Evolutionary conservation across 2,888 invertebrate genomes (phyloP), one percentile per base, ranked within the genome.

Genomic region (Trachelus stipa): DNA sequence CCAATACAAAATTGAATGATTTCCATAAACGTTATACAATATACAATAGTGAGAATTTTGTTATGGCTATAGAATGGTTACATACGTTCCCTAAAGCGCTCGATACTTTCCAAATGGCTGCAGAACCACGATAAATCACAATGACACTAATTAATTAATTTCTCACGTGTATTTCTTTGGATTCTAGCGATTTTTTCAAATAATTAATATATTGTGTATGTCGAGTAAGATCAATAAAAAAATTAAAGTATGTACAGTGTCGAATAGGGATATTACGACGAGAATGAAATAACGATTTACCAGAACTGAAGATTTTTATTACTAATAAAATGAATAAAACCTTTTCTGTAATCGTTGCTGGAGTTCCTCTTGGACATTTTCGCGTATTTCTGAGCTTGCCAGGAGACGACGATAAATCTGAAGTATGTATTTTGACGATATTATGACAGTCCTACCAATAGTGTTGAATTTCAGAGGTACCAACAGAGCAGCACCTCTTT

Each of bases 341-440:
- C 91, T 91, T 91, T 91, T 91, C 89, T 89, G 83, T 90, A 88
- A 83, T 90, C 88, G 81, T 88, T 88, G 34, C 82, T 83, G 74
- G 85, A 81, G 81, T 85, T 88, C 83, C 86, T 86, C 84, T 86
- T 88, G 81, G 89, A 88, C 89, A 89, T 89, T 81, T 84, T 84
- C 80, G 33, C 71, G 33, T 31, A 71, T 71, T 71, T 71, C 2
- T 15, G 33, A 33, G 71, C 71, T 31, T 15, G 31, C 71, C 12
- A 71, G 15, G 33, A 71, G 71, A 34, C 31, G 12, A 71, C 12
- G 31, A 71, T 71, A 15, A 31, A 31, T 71, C 71, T 71, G 71
- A 71, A 71, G 31, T 71, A 71, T 15, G 31, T 9, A 12, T 31
- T 15, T 33, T 12, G 15, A 6, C 12, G 31, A 33, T 71, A 3